Evolutionary conservation across 2,888 invertebrate species (phyloP), one percentile per base, ranked within the genome.

Genomic region (Dolichopus griseipennis): DNA sequence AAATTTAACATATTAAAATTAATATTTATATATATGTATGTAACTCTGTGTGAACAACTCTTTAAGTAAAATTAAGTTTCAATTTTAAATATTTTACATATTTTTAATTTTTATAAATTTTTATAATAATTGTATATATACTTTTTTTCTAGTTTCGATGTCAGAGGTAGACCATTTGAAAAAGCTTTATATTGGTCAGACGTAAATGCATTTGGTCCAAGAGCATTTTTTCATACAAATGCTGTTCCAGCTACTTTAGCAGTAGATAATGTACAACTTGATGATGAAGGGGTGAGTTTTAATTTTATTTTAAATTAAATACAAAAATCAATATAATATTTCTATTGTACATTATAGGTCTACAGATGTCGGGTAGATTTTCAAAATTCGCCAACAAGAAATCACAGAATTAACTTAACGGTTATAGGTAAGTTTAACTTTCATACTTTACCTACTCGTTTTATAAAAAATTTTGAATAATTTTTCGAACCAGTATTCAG

Each of bases 311-410:
- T 27, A 27, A 27, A 27, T 27, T 27, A 27, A 27, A 27, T 27
- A 27, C 27, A 27, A n/a, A n/a, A n/a, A n/a, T n/a, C n/a, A n/a
- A n/a, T n/a, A n/a, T n/a, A n/a, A 27, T 27, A 4, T 27, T 27
- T 27, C 5, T 27, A 37, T 10, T 37, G 8, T n/a, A n/a, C n/a
- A 37, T 18, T 52, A 70, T 74, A 81, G 81, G 81, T 88, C 69
- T 95, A 95, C 83, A 85, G 93, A 73, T 95, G 95, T 81, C 85
- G 95, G 71, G 94, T 95, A 43, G 94, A 95, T 83, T 95, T 94
- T 82, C 89, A 90, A 75, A 92, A 92, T 77, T 91, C 93, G 10
- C 93, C 93, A 41, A 93, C 94, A 18, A 87, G 93, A 75, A 93
- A 92, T 81, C 91, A 92, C 80, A 90, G 92, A 77, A 91, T 94